phyloP scores from a whole-genome alignment of 2,888 invertebrate species.

The Conops quadrifasciatus region DNA sequence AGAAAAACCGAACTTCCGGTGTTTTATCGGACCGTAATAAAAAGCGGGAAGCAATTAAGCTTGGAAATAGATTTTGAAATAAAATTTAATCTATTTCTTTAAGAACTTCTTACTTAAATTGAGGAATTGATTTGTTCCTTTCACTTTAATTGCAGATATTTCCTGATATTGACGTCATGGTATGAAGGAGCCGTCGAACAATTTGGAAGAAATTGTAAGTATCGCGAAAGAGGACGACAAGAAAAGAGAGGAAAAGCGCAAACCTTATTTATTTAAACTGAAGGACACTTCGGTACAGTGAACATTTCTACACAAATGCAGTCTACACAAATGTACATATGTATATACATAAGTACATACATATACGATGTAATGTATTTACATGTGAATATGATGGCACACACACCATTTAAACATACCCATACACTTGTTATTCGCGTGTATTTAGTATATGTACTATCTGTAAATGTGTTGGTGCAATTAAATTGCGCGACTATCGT shows the following conservation, averaged over 20 bases:
- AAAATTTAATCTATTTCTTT: not conserved
- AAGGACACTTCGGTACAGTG: not conserved
- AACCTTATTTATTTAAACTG: slow-evolving; percentile 16
- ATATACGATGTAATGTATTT: too few relatives aligned
- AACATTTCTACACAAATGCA: not conserved
- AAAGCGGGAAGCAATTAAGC: too few relatives aligned
- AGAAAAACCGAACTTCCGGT: too few relatives aligned
- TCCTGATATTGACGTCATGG: slow-evolving; percentile 48
- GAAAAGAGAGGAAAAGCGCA: not conserved
- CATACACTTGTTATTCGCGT: slow-evolving; percentile 20
- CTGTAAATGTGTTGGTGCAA: not conserved
- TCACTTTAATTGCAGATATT: slow-evolving; percentile 30
- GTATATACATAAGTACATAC: not conserved
- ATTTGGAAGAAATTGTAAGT: slow-evolving; percentile 51
- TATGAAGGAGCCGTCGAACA: slow-evolving; percentile 51
- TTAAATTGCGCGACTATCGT: not conserved
- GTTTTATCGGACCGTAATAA: not conserved
- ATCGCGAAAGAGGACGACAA: not conserved
- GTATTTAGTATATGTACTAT: slow-evolving; percentile 5
- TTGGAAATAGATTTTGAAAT: too few relatives aligned
- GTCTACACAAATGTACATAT: not conserved
- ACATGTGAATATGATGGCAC: not conserved
- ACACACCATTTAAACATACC: not conserved
- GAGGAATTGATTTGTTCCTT: not conserved
- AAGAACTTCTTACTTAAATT: not conserved